Evolutionary conservation across 2,888 invertebrate genomes (phyloP).

Genomic region (Chrysolina americana): DNA sequence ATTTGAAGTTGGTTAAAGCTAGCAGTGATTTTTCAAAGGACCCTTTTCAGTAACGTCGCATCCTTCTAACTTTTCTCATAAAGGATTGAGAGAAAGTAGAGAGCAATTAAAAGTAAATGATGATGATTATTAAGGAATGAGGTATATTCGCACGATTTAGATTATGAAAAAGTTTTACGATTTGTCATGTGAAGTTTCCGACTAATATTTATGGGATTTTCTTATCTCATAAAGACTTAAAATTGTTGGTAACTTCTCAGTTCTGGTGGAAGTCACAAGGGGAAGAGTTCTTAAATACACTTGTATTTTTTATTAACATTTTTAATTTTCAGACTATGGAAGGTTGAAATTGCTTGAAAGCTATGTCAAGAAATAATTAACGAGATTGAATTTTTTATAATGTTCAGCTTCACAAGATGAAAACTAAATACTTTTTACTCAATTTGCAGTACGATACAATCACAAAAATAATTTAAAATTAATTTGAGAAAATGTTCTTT

Average conservation of each 20-base stretch:
- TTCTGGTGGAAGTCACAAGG: background rate
- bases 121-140: conserved; percentile 18
- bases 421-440: too few relatives aligned
- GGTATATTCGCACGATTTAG: background rate
- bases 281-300: background rate
- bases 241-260: background rate
- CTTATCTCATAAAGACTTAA: background rate
- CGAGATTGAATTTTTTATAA: background rate
- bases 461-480: too few relatives aligned
- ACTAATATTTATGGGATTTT: background rate
- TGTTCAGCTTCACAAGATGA: too few relatives aligned
- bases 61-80: conserved; percentile 1
- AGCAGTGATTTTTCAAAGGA: conserved; percentile 28
- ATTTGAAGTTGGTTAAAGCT: conserved; percentile 19
- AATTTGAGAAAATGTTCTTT: too few relatives aligned
- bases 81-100: conserved; percentile 29
- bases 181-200: conserved; percentile 8
- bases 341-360: too few relatives aligned
- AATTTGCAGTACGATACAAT: too few relatives aligned
- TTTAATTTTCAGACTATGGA: too few relatives aligned
- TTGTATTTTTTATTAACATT: too few relatives aligned
- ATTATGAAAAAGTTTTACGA: conserved; percentile 3
- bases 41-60: conserved; percentile 26
- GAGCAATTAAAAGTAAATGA: conserved; percentile 38
- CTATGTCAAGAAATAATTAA: too few relatives aligned